Percentiles rank a stretch among this genome's conserved stretches.
phyloP scores from a whole-genome alignment of 53 echinoderm and acorn worm species.

The Holothuria scabra region DNA sequence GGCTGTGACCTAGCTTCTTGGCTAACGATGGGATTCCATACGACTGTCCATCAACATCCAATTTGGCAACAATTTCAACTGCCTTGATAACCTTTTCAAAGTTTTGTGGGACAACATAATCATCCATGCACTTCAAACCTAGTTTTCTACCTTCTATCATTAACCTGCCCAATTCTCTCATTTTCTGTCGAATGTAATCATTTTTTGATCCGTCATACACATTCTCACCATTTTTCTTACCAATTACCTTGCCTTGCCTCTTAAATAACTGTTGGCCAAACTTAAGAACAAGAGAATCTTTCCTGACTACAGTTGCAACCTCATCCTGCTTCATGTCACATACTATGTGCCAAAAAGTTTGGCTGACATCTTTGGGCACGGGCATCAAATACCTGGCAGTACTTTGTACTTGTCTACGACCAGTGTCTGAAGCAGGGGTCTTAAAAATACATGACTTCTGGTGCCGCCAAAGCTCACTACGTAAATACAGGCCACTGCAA shows the following conservation, averaged over 20 bases:
- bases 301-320: not conserved
- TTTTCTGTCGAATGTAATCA: slow-evolving; percentile 14
- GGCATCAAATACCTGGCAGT: slow-evolving; percentile 24
- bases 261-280: slow-evolving; percentile 34
- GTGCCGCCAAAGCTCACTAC: slow-evolving; percentile 23
- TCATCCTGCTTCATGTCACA: slow-evolving; percentile 44
- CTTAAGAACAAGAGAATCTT: slow-evolving; percentile 27
- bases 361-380: slow-evolving; percentile 9
- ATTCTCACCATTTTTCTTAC: not conserved
- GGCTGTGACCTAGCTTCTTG: not conserved
- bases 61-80: not conserved
- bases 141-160: not conserved
- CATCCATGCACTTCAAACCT: not conserved
- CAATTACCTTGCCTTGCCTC: slow-evolving; percentile 24
- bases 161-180: slow-evolving; percentile 18
- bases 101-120: not conserved
- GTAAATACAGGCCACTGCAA: slow-evolving; percentile 23
- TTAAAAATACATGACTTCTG: not conserved
- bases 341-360: slow-evolving; percentile 18
- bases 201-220: slow-evolving; percentile 14
- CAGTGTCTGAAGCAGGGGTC: no score
- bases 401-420: slow-evolving; percentile 17
- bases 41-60: not conserved
- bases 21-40: slow-evolving; percentile 1
- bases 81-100: not conserved